Evolutionary conservation across 1,140 invertebrate species (phyloP), one percentile per base, ranked within the genome.

Genomic region (Nautilus pompilius): DNA sequence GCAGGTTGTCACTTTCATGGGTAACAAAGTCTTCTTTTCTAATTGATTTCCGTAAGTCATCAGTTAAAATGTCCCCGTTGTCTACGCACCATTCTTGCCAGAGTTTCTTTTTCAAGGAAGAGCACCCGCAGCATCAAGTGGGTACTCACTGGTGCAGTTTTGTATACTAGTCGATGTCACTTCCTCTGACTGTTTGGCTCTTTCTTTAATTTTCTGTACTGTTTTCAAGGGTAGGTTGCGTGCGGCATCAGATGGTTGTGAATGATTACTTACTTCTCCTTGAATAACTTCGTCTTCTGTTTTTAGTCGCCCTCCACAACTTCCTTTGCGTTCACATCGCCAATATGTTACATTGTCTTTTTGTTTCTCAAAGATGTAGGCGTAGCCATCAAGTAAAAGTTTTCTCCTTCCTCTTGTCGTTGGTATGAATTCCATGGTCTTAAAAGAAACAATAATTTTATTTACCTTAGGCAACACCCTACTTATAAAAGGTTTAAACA

Each of bases 121-220:
- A 49, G 48, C 26, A 49, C 48, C 48, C 26, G 48, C 20, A 17
- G 48, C 48, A 49, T 49, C 48, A 20, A 49, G 48, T 49, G 1
- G 48, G 48, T 49, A 2, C 20, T 49, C 48, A 22, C 48, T 49
- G 48, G 48, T 15, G 20, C 48, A 49, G 48, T 49, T 49, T 22
- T 49, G 13, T 49, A 49, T 49, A 49, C n/a, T 49, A 15, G 48
- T 49, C 48, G 48, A 49, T 13, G 48, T 49, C 48, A 49, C 48
- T 49, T 49, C 48, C 20, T 49, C 48, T 49, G 48, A 49, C 20
- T 49, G 2, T 49, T 20, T 2, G 1, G 1, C 10, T 49, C 48
- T 49, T 49, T 49, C 48, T 49, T 49, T 49, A 49, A 49, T 49
- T 49, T 49, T 49, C 48, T 49, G 2, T 20, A 49, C 48, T 13